A percentile compares a stretch with the other conserved stretches of the same genome.
These are phyloP conservation scores for Prunella strophiata DNA, from an alignment of 2,797 vertebrate species.

Conservation along the genomic window DNA sequence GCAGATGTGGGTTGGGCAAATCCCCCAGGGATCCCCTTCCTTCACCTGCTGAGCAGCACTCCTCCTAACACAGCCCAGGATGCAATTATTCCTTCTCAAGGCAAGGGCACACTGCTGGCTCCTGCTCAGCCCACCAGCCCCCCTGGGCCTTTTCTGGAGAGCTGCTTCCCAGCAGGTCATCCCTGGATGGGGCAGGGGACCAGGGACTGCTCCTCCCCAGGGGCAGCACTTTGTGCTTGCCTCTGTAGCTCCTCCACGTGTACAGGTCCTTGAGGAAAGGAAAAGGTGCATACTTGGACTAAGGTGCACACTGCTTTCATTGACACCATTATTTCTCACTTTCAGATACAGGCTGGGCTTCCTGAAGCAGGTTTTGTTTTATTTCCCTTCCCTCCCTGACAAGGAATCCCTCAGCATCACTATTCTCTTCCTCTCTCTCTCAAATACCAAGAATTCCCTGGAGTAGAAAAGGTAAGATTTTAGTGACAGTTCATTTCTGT, in stretches of 20 bases:
- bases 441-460: background rate
- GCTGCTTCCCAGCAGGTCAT: background rate
- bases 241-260: background rate
- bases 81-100: background rate
- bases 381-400: background rate
- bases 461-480: background rate
- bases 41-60: background rate
- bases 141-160: background rate
- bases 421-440: background rate
- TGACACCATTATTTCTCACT: background rate
- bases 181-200: background rate
- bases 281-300: background rate
- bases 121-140: background rate
- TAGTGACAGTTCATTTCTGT: background rate
- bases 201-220: background rate
- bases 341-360: background rate
- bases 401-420: background rate
- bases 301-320: background rate
- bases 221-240: background rate
- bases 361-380: background rate
- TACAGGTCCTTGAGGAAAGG: background rate
- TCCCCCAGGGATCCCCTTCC: background rate
- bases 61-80: background rate
- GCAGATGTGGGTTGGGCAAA: too few relatives aligned
- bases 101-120: background rate